These are phyloP conservation scores for Porites evermanni DNA, from an alignment of 92 coral and sea anemone genomes.

Conservation along the genomic window DNA sequence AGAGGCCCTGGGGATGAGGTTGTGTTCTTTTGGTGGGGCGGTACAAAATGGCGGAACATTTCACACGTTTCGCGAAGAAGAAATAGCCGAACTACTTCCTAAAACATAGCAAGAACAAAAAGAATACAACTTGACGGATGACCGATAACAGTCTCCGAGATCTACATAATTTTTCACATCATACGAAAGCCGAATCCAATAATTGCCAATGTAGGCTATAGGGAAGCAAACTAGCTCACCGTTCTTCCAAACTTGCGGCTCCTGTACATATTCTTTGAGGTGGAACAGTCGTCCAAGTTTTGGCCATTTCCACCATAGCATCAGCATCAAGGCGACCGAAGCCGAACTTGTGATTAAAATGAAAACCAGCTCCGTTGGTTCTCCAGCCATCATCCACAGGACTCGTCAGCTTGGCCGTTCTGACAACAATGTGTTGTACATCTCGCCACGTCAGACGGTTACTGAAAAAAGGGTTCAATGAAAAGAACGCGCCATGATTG, in stretches of 20 bases:
- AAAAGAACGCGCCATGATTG: too few relatives aligned
- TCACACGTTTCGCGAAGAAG: too few relatives aligned
- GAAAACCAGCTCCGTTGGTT: conserved; percentile 94
- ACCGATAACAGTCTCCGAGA: too few relatives aligned
- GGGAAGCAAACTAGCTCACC: conserved; percentile 51
- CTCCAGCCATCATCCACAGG: conserved; percentile 99
- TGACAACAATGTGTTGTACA: conserved; percentile 89
- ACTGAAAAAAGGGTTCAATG: conserved; percentile 39
- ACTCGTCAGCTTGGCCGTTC: conserved; percentile 93
- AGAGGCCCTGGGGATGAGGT: too few relatives aligned
- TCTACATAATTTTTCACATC: too few relatives aligned
- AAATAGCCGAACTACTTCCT: too few relatives aligned
- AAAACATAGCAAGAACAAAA: too few relatives aligned
- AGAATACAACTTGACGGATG: too few relatives aligned
- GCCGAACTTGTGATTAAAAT: conserved; percentile 98
- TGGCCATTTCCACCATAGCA: conserved; percentile 88
- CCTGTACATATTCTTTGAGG: conserved; percentile 88
- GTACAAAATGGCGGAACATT: too few relatives aligned
- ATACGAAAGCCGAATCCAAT: too few relatives aligned
- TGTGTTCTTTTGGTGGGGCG: too few relatives aligned
- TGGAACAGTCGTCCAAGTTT: conserved; percentile 72
- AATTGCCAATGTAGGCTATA: too few relatives aligned
- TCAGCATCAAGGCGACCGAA: conserved; percentile 96
- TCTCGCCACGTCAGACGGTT: conserved; percentile 92
- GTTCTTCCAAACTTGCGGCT: conserved; percentile 82